Base-by-base conservation (phyloP, 2,888 invertebrate species). In the Tiphia femorata region DNA sequence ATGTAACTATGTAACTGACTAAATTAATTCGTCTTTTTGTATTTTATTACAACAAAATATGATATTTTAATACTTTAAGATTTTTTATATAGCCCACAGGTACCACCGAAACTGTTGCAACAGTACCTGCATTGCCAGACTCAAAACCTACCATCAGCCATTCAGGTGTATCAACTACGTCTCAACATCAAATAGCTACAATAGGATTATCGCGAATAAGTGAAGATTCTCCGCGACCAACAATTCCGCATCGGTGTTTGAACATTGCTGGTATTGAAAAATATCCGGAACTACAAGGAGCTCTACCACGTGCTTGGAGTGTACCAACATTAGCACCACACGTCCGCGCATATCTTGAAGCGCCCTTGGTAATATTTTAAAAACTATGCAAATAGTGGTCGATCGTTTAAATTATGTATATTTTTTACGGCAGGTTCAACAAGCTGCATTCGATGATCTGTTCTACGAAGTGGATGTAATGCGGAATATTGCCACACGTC, bases 401-500 rank as follows among this genome's bases (percentile, higher is more conserved):
- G 16, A 5, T 25, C n/a, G 37, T 2, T 14, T 14, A 12, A 20
- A 8, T 12, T 19, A 5, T 30, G 29, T 29, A 2, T 42, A 29
- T 30, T 37, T 42, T 23, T 25, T 17, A 6, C 19, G 41, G 1
- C 30, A 81, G 81, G 72, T 95, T 47, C 95, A 95, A 80, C 94
- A 94, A 82, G 94, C 94, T 38, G 91, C 94, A 35, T 94, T 95
- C 84, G 94, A 94, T 83, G 92, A 93, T 81, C 88, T 89, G 70
- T 83, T 89, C 10, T 95, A 93, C 85, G 88, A 91, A 52, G 90
- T 95, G 65, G 95, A 96, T 84, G 91, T 94, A 40, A 92, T 92
- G 87, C 85, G 94, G 44, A 93, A 94, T 79, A 89, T 94, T 64
- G 90, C 90, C 33, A 87, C 90, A 14, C 86, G 90, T 33, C 86